Evolutionary conservation across 2,797 vertebrate genomes (phyloP), one percentile per base, ranked within the genome.

Genomic region (Apogon talboti): DNA sequence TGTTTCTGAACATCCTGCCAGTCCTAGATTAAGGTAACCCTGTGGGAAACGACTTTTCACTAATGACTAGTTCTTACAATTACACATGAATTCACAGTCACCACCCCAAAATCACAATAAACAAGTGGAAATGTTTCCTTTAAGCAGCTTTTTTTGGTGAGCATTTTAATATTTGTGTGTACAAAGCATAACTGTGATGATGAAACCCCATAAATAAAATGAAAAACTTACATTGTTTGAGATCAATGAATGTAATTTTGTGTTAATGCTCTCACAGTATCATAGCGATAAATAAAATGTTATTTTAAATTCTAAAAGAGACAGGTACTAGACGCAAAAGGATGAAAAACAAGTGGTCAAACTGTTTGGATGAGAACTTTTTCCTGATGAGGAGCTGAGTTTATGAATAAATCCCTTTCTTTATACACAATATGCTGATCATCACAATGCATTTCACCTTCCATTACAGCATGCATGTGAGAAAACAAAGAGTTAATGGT

Each of bases 11-110:
- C 46, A 78, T 61, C 58, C 16, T 72, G 46, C n/a, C 45, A 58
- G 58, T 30, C 38, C 78, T 56, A 78, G 52, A 81, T 77, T 60
- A 83, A 71, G 57, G 53, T 47, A 58, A 54, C 44, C 51, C 35
- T 41, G 65, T 53, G 60, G 70, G 74, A 79, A 76, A 83, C 68
- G 13, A 54, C 49, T 71, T 66, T 79, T 64, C 53, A 28, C 70
- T 74, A 66, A 68, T 69, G 60, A 76, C 72, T 76, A 11, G 16
- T 38, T 28, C 61, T 66, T 66, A 50, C 47, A 53, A 64, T 63
- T 45, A 50, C 55, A 73, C 55, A 75, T 64, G 51, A 61, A 67
- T 60, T 62, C 40, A 66, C 65, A 73, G 47, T 46, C 46, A 15
- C 60, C 18, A 16, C 71, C 47, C 58, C 11, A 54, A 28, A 46